Evolutionary conservation across 2,797 vertebrate genomes (phyloP).

Genomic region (Poecilia wingei): DNA sequence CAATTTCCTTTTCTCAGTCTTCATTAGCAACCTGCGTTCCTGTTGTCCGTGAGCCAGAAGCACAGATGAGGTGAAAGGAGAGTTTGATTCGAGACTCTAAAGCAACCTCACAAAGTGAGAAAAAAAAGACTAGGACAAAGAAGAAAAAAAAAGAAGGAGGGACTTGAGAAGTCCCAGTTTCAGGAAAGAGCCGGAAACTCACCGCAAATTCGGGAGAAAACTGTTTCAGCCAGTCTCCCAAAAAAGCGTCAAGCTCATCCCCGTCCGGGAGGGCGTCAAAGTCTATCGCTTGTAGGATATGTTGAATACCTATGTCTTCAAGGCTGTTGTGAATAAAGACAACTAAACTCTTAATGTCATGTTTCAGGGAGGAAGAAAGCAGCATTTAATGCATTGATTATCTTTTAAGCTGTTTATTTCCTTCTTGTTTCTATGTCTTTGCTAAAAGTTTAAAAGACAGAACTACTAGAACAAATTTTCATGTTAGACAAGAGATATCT

Average conservation of each 20-base stretch:
- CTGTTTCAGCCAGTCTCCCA: conserved; percentile 88
- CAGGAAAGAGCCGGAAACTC: conserved; percentile 82
- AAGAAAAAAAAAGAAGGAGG: conserved; percentile 73
- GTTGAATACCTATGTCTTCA: conserved; percentile 92
- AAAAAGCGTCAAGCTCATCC: conserved; percentile 87
- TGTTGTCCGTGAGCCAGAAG: conserved; percentile 60
- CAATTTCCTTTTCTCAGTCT: not conserved
- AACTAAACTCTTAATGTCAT: conserved; percentile 94
- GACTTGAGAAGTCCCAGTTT: conserved; percentile 63
- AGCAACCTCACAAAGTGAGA: conserved; percentile 73
- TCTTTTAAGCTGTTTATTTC: conserved; percentile 91
- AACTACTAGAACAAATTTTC: conserved; percentile 84
- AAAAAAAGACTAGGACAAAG: conserved; percentile 64
- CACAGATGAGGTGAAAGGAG: conserved; percentile 75
- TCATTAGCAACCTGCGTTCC: conserved; percentile 29
- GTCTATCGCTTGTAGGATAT: conserved; percentile 92
- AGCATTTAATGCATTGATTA: conserved; percentile 92
- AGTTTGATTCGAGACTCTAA: conserved; percentile 56
- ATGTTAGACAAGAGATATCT: conserved; percentile 83
- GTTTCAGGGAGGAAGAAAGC: conserved; percentile 83
- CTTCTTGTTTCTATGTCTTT: conserved; percentile 74
- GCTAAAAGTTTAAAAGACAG: conserved; percentile 91
- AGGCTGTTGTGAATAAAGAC: conserved; percentile 96
- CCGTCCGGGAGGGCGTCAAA: conserved; percentile 90
- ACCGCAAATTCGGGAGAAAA: conserved; percentile 84